phyloP scores from a whole-genome alignment of 2,113 vertebrate genomes.

The Seriola aureovittata region DNA sequence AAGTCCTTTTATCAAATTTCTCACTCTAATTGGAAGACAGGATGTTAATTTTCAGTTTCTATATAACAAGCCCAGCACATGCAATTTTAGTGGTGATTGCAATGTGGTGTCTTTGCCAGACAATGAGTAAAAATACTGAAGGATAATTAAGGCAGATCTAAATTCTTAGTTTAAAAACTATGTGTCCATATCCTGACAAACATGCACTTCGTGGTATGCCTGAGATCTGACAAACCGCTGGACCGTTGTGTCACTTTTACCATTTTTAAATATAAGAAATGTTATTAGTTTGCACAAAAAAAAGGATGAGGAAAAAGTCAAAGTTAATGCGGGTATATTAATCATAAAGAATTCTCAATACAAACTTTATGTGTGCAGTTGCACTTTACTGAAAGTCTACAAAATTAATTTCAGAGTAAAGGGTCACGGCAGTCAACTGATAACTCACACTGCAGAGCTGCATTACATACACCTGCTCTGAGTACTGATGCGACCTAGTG shows the following conservation, averaged over 20 bases:
- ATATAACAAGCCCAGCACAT: conserved; percentile 35
- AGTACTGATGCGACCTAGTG: conserved; percentile 17
- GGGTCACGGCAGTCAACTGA: not conserved
- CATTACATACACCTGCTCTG: conserved; percentile 1
- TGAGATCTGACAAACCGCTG: not conserved
- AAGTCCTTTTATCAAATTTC: conserved; percentile 75
- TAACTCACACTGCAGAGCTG: not conserved
- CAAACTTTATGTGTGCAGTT: not conserved
- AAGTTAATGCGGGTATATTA: not conserved
- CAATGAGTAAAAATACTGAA: conserved; percentile 34
- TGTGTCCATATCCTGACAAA: conserved; percentile 3
- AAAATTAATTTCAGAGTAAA: not conserved
- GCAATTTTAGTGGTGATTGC: conserved; percentile 37
- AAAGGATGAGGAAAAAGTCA: not conserved
- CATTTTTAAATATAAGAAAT: not conserved
- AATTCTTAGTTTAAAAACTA: conserved; percentile 8
- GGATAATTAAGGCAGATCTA: conserved; percentile 14
- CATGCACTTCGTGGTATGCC: not conserved
- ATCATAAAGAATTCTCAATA: not conserved
- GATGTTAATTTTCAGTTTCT: conserved; percentile 63
- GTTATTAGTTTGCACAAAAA: not conserved
- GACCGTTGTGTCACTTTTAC: not conserved
- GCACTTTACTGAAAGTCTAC: not conserved
- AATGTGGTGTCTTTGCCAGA: conserved; percentile 35
- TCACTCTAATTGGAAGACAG: conserved; percentile 72